Percentiles rank a stretch among this genome's conserved stretches.
Conservation (phyloP, 2,888 invertebrate species). For the Strigamia crassipes region DNA sequence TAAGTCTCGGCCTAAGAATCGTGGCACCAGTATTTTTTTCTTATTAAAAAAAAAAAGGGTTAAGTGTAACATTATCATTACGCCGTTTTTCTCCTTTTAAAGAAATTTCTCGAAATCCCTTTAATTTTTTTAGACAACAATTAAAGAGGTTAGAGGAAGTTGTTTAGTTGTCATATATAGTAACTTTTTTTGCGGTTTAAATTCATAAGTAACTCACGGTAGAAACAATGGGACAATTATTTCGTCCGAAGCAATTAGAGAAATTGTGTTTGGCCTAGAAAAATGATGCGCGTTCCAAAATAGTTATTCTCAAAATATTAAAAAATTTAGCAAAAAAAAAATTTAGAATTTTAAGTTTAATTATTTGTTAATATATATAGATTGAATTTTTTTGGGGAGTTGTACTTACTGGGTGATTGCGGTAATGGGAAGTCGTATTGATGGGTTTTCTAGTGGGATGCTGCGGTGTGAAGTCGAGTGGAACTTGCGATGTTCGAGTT, state of each 20-base stretch:
- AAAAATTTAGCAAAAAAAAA: background rate
- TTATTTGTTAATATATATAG: too few relatives aligned
- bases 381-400: too few relatives aligned
- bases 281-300: background rate
- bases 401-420: too few relatives aligned
- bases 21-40: background rate
- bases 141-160: constrained; percentile 1
- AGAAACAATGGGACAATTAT: constrained; percentile 12
- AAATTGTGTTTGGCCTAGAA: background rate
- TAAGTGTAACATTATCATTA: constrained; percentile 2
- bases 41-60: constrained; percentile 26
- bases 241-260: background rate
- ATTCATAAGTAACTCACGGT: constrained; percentile 6
- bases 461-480: background rate
- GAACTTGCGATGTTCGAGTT: background rate
- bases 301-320: background rate
- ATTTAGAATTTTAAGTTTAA: too few relatives aligned
- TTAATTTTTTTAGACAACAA: background rate
- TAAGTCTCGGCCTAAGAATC: background rate
- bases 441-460: background rate
- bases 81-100: constrained; percentile 4
- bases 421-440: background rate
- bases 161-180: too few relatives aligned
- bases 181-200: background rate
- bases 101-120: background rate